phyloP scores from a whole-genome alignment of 1,140 invertebrate genomes.

The Alviniconcha marisindica region DNA sequence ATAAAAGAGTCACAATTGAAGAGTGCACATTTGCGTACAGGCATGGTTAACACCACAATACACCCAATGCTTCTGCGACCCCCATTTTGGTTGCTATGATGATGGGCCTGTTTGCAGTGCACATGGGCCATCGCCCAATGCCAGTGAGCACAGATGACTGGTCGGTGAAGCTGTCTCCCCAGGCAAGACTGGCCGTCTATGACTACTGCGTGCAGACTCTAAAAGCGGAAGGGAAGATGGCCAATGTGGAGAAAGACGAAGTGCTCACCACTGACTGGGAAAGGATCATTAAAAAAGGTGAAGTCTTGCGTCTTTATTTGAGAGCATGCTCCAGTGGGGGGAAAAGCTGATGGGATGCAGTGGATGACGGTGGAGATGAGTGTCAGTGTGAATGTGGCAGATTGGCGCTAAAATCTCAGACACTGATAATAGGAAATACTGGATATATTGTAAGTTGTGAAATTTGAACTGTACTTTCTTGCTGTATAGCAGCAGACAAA shows the following conservation, averaged over 20 bases:
- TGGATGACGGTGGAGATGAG: not conserved
- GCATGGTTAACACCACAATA: too few species aligned
- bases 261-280: constrained; percentile 63
- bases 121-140: constrained; percentile 55
- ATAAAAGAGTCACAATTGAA: too few species aligned
- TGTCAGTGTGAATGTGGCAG: not conserved
- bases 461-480: too few species aligned
- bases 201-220: constrained; percentile 59
- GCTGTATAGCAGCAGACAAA: too few species aligned
- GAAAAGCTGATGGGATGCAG: not conserved
- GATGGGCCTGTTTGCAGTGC: constrained; percentile 54
- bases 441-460: too few species aligned
- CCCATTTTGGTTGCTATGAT: not conserved
- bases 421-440: not conserved
- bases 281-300: constrained; percentile 61
- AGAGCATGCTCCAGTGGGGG: not conserved
- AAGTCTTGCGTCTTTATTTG: constrained; percentile 3
- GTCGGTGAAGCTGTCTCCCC: constrained; percentile 48
- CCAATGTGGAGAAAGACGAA: constrained; percentile 59
- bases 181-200: constrained; percentile 66
- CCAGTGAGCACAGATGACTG: constrained; percentile 60
- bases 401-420: not conserved
- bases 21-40: not conserved
- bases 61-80: not conserved
- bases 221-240: constrained; percentile 53